Base-by-base conservation (phyloP, 2,797 vertebrate species). In the Notoglanidium macrostoma region DNA sequence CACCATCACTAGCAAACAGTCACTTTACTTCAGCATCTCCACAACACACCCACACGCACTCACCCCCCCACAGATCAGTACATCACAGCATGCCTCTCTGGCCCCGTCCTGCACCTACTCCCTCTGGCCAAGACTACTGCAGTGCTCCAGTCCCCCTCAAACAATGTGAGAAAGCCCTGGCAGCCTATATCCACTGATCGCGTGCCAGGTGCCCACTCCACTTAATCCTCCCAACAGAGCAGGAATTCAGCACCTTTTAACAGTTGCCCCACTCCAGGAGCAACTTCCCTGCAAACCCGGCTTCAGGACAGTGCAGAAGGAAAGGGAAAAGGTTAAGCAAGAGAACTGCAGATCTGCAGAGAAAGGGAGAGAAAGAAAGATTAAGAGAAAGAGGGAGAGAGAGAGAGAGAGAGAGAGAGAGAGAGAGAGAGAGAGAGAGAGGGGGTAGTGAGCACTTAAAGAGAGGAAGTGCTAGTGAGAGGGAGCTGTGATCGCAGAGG, bases 141-240 rank as follows among this genome's bases (percentile, higher is more conserved):
- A 90, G 86, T 87, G 84, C 85, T 87, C 57, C 84, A 87, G 84
- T 87, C 89, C 81, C 77, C 68, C 76, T 89, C 86, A 89, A 88
- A 86, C 83, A 91, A 85, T 59, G 85, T 78, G 76, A 88, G 83
- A 72, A 78, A 77, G 77, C 61, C 70, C 88, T 88, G 86, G 81
- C 87, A 85, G 85, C 72, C 10, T 32, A 57, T 77, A 72, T 72
- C 73, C 88, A 89, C 83, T 88, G 88, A 88, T 86, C 80, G 67
- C 61, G 67, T 86, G 89, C 91, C 91, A 89, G 89, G 84, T 89
- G 85, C 83, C 87, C 86, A 89, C 90, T 91, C 85, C 80, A 87
- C 88, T 90, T 90, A 90, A 89, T 91, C 89, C 89, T 85, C 51
- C 73, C 74, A 44, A 76, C 65, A 88, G 86, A 89, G 86, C 86